Conservation (phyloP, 2,113 vertebrate genomes). For the Gymnarchus niloticus region DNA sequence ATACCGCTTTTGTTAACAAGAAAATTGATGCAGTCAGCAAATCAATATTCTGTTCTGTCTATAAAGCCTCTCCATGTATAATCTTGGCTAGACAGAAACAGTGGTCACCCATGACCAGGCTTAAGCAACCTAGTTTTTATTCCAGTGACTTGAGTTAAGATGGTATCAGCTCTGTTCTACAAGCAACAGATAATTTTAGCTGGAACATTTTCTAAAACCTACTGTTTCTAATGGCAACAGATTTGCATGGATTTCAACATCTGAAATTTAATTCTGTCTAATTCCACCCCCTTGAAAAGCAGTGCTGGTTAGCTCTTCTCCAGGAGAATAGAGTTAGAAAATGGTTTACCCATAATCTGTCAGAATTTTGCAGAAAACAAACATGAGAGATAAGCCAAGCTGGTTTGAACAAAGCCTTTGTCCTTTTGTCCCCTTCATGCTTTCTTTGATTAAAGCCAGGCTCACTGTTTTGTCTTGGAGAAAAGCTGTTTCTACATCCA, state of each 20-base stretch:
- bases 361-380: neutral
- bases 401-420: neutral
- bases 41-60: too few species aligned
- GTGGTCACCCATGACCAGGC: neutral
- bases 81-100: neutral
- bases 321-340: neutral
- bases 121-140: neutral
- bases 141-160: neutral
- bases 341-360: neutral
- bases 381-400: neutral
- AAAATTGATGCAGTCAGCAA: too few species aligned
- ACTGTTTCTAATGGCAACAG: neutral
- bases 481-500: slow-evolving; percentile 6
- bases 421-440: neutral
- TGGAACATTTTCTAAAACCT: neutral
- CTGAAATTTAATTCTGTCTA: neutral
- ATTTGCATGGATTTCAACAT: neutral
- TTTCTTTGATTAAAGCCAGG: neutral
- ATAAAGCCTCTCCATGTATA: too few species aligned
- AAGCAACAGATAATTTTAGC: neutral
- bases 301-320: neutral
- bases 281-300: neutral
- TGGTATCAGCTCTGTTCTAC: too few species aligned
- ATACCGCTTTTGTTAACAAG: too few species aligned
- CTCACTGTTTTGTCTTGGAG: neutral